A percentile compares a stretch with the other conserved stretches of the same genome.
Evolutionary conservation across 1,140 invertebrate species (phyloP).

Genomic region (Pinna nobilis): DNA sequence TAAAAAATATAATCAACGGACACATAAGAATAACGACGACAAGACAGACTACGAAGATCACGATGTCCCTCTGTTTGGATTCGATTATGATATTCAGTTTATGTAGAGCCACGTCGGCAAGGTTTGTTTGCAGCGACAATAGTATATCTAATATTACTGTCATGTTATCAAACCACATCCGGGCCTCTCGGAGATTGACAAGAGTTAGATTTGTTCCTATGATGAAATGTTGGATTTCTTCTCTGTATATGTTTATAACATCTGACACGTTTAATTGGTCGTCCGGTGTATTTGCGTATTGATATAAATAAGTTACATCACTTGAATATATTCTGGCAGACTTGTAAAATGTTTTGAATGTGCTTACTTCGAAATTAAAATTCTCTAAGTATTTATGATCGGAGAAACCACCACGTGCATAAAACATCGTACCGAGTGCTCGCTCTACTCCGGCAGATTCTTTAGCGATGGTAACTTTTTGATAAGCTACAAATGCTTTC

Average conservation of each 20-base stretch:
- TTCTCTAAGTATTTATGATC: conserved; percentile 51
- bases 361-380: conserved; percentile 52
- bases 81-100: conserved; percentile 15
- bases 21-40: conserved; percentile 62
- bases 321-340: conserved; percentile 42
- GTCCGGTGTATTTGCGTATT: conserved; percentile 8
- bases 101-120: conserved; percentile 48
- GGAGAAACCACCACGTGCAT: conserved; percentile 56
- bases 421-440: conserved; percentile 58
- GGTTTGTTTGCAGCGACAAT: conserved; percentile 57
- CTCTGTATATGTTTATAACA: conserved; percentile 28
- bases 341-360: conserved; percentile 41
- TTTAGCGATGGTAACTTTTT: conserved; percentile 60
- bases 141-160: conserved; percentile 63
- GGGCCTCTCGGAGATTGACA: conserved; percentile 12
- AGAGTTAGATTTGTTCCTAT: conserved; percentile 16
- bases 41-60: conserved; percentile 39
- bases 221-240: conserved; percentile 41
- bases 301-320: conserved; percentile 35
- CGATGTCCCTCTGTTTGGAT: neutral
- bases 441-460: conserved; percentile 62
- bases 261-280: conserved; percentile 27
- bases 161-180: conserved; percentile 64
- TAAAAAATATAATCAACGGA: conserved; percentile 65
- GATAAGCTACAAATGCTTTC: conserved; percentile 62